These are phyloP conservation scores for Nephrotoma flavescens DNA, from an alignment of 2,888 invertebrate genomes.

Conservation along the genomic window DNA sequence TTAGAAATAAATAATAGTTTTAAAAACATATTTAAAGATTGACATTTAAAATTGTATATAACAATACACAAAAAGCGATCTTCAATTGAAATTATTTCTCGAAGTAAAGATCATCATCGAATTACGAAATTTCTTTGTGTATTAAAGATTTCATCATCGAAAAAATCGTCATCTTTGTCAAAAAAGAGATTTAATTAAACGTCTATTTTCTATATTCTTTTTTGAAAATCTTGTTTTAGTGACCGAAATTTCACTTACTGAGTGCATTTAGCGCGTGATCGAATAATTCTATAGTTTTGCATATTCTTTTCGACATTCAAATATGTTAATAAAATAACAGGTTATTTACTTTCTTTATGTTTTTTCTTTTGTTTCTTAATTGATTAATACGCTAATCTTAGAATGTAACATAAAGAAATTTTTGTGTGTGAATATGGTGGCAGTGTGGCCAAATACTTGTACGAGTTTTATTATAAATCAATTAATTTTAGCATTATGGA, in stretches of 20 bases:
- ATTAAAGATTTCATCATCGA: not conserved
- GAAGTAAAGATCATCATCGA: not conserved
- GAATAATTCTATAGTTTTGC: not conserved
- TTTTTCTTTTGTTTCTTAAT: not conserved
- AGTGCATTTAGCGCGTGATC: not conserved
- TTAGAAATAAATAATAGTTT: not conserved
- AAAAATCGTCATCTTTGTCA: not conserved
- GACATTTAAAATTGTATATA: not conserved
- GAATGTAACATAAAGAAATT: not conserved
- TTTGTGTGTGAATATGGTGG: not conserved
- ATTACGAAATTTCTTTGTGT: not conserved
- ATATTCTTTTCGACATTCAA: not conserved
- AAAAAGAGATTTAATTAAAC: not conserved
- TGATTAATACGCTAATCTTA: not conserved
- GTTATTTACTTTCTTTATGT: not conserved
- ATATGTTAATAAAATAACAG: not conserved
- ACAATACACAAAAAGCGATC: not conserved
- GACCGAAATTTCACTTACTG: not conserved
- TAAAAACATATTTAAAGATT: not conserved
- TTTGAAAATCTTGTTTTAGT: not conserved
- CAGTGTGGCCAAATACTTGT: not conserved
- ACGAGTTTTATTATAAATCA: not conserved
- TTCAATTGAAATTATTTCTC: not conserved
- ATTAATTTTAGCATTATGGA: not conserved
- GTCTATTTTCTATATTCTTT: not conserved